Base-by-base conservation (phyloP, 2,888 invertebrate genomes). In the Cerastis rubricosa region DNA sequence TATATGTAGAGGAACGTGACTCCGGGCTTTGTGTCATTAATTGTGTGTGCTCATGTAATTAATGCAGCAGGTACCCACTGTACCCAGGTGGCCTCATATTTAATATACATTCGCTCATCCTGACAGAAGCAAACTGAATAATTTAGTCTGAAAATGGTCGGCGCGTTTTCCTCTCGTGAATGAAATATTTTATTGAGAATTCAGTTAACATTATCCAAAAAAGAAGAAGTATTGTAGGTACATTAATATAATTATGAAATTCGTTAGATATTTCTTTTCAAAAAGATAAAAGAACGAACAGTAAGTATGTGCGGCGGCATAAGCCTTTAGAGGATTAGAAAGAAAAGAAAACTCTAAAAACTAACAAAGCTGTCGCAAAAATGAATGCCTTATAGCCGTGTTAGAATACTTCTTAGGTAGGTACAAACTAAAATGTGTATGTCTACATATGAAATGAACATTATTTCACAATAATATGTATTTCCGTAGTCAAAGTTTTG, bases 81-180 rank as follows among this genome's bases (percentile, higher is more conserved):
- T 40, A 54, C 63, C 40, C 83, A 66, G 71, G 84, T 84, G 80
- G 49, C 45, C 35, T 51, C 51, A 73, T 64, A 71, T 76, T 84
- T 81, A 71, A 51, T 73, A 49, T 74, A 74, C 51, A 77, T 64
- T 76, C 67, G 59, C 57, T 85, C 63, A 85, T 73, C 57, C 63
- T 59, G 70, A 73, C 67, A 67, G 69, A 69, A 69, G 67, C 61
- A 72, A 84, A 81, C 77, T 73, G 85, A 81, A 83, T 83, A 70
- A 85, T 85, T 85, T 67, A 83, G 35, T 22, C 66, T 70, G 57
- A 64, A 80, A 81, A 76, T 47, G 66, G 49, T 64, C 57, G 29
- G 49, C 67, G 63, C 45, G 69, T 72, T 81, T 84, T 80, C 69
- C 61, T 25, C 66, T 70, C 71, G 70, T 72, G 63, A 67, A 72